Percentiles rank a stretch among this genome's conserved stretches.
Evolutionary conservation across 2,888 invertebrate species (phyloP).

Genomic region (Metopia argyrocephala): DNA sequence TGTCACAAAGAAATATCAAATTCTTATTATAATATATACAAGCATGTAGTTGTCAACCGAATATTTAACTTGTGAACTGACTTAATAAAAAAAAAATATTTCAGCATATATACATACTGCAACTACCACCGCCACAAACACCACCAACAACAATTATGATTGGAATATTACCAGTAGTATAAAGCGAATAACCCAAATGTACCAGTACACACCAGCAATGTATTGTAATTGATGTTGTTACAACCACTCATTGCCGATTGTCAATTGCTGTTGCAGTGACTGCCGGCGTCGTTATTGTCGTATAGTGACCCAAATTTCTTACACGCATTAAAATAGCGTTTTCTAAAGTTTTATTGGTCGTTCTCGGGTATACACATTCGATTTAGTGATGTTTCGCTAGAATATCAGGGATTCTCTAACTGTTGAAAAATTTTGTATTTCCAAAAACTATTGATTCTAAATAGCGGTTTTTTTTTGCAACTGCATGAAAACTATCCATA

Average conservation of each 20-base stretch:
- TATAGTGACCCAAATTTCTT: conserved; percentile 44
- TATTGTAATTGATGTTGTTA: conserved; percentile 14
- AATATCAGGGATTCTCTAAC: not conserved
- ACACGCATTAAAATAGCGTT: conserved; percentile 28
- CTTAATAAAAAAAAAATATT: too few species aligned
- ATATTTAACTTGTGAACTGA: too few species aligned
- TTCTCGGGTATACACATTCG: not conserved
- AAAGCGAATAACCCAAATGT: not conserved
- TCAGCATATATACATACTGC: too few species aligned
- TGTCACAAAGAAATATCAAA: too few species aligned
- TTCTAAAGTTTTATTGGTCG: not conserved
- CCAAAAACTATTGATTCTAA: too few species aligned
- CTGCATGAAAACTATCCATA: too few species aligned
- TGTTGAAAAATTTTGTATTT: too few species aligned
- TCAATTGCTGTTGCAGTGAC: not conserved
- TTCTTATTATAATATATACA: too few species aligned
- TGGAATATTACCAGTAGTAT: not conserved
- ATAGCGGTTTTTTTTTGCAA: too few species aligned
- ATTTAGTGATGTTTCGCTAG: not conserved
- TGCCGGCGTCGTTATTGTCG: conserved; percentile 15
- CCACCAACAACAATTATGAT: not conserved
- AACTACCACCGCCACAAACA: not conserved
- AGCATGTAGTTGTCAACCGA: too few species aligned
- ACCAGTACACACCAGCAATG: not conserved
- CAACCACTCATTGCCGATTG: not conserved